Evolutionary conservation across 2,797 vertebrate species (phyloP).

Genomic region (Myotis vivesi): DNA sequence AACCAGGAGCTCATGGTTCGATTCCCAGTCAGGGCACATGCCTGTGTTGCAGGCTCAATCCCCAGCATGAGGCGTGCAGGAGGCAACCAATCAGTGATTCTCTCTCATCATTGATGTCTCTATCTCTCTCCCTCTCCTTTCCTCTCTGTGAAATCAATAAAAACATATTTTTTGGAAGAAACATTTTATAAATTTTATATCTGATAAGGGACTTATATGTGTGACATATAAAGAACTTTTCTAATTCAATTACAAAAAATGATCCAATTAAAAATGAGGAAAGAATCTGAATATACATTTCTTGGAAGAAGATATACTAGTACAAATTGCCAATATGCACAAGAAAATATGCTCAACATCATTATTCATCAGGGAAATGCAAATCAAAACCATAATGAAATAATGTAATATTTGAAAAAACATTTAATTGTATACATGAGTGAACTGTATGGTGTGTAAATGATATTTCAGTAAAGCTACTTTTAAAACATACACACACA

Average conservation of each 20-base stretch:
- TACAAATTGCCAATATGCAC: neutral
- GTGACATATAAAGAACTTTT: neutral
- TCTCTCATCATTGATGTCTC: neutral
- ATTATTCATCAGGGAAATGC: neutral
- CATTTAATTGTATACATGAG: neutral
- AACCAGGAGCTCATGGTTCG: neutral
- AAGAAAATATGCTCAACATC: neutral
- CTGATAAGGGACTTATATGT: slow-evolving; percentile 7
- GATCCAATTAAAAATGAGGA: neutral
- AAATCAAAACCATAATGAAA: slow-evolving; percentile 35
- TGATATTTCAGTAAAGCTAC: slow-evolving; percentile 37
- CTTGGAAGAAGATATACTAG: neutral
- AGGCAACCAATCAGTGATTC: neutral
- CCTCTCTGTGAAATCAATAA: neutral
- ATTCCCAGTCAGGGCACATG: neutral
- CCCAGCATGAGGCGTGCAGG: neutral
- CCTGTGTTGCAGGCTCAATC: neutral
- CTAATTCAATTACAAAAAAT: slow-evolving; percentile 43
- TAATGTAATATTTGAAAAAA: neutral
- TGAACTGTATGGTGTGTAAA: slow-evolving; percentile 16
- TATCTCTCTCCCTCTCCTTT: neutral
- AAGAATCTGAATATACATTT: neutral
- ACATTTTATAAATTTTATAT: neutral
- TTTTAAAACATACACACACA: neutral
- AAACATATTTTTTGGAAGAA: neutral